phyloP scores from a whole-genome alignment of 2,888 invertebrate species.

The Drosophila acutilabella region DNA sequence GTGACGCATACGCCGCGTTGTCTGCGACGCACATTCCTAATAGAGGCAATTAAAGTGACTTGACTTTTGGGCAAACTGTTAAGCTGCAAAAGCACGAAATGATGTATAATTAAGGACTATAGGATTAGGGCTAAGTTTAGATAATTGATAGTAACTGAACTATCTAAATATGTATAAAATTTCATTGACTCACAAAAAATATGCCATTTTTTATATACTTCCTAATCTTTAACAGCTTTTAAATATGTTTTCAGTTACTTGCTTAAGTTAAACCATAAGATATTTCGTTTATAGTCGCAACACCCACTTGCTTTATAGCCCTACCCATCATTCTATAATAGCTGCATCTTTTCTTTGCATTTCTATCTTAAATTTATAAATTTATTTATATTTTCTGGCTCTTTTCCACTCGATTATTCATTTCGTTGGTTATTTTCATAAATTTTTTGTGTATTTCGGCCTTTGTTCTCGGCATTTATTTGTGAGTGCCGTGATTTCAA shows the following conservation, averaged over 20 bases:
- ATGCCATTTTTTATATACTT: no score
- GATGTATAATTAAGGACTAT: no score
- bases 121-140: no score
- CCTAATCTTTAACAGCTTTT: no score
- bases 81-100: no score
- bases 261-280: not conserved
- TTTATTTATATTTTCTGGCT: conserved; percentile 7
- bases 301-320: not conserved
- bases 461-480: conserved; percentile 61
- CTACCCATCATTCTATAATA: conserved; percentile 2
- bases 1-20: conserved; percentile 67
- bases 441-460: conserved; percentile 24
- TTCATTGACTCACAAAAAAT: no score
- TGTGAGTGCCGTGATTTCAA: conserved; percentile 63
- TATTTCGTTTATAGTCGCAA: not conserved
- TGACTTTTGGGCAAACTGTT: conserved; percentile 10
- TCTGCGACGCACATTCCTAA: conserved; percentile 56
- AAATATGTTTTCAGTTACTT: no score
- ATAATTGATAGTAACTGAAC: no score
- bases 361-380: no score
- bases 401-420: conserved; percentile 21
- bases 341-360: conserved; percentile 1
- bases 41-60: conserved; percentile 24
- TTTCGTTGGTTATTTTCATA: conserved; percentile 28
- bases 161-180: no score